These are phyloP conservation scores for Psophia crepitans DNA, from an alignment of 2,113 vertebrate genomes.

Conservation along the genomic window DNA sequence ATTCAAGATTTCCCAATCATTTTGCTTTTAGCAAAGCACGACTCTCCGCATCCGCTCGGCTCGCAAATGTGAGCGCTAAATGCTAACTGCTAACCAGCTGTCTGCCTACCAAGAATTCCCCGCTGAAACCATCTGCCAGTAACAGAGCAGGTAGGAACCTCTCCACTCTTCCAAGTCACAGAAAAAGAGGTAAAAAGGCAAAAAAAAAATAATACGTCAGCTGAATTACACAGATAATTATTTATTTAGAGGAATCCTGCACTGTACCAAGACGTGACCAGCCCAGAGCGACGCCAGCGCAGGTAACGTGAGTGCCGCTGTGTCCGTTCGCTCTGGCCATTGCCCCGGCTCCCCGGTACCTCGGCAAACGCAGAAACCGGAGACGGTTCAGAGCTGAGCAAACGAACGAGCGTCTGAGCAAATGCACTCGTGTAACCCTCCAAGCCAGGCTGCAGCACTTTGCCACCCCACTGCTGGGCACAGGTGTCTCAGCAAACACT, in stretches of 20 bases:
- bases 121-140: background rate
- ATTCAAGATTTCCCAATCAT: background rate
- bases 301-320: accelerated
- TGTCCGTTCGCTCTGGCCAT: background rate
- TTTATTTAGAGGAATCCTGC: background rate
- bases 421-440: background rate
- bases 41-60: background rate
- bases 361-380: accelerated
- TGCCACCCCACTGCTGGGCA: background rate
- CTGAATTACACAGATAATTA: background rate
- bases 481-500: background rate
- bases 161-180: background rate
- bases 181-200: background rate
- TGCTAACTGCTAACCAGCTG: background rate
- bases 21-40: background rate
- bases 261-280: background rate
- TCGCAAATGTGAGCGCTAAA: background rate
- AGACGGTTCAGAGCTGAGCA: background rate
- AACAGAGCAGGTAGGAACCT: background rate
- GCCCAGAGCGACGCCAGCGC: accelerated
- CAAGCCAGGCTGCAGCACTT: background rate
- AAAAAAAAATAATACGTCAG: too few species aligned
- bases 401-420: background rate
- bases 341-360: accelerated
- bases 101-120: background rate